Evolutionary conservation across 2,113 vertebrate genomes (phyloP).

Genomic region (Aptenodytes forsteri): DNA sequence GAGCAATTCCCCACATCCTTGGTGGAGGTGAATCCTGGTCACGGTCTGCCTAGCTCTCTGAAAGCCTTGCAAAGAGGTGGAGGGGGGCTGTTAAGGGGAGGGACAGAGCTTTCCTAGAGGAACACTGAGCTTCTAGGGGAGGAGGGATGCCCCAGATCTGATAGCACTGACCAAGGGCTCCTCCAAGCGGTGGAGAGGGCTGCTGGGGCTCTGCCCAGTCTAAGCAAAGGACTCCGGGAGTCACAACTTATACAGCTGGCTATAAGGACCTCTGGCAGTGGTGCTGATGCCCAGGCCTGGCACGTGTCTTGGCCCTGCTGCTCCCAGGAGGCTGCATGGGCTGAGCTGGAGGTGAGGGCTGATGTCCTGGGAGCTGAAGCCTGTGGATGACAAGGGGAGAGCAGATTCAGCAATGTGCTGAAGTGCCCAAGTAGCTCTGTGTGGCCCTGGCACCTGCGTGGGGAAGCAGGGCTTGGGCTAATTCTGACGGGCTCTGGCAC

Average conservation of each 20-base stretch:
- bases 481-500: background rate
- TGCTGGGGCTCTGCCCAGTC: background rate
- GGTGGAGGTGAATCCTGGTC: background rate
- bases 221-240: background rate
- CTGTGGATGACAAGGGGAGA: background rate
- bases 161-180: background rate
- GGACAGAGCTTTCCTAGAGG: background rate
- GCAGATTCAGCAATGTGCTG: background rate
- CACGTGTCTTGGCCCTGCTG: background rate
- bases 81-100: background rate
- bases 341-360: background rate
- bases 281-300: background rate
- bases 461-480: background rate
- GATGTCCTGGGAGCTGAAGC: background rate
- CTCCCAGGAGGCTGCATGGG: background rate
- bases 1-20: background rate
- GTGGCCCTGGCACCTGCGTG: background rate
- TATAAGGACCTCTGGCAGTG: background rate
- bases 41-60: background rate
- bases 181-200: background rate
- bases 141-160: background rate
- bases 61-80: background rate
- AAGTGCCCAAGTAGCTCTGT: fast-evolving
- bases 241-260: background rate
- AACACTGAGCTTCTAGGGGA: background rate